phyloP scores from a whole-genome alignment of 2,797 vertebrate genomes.

The Hirundo rustica region DNA sequence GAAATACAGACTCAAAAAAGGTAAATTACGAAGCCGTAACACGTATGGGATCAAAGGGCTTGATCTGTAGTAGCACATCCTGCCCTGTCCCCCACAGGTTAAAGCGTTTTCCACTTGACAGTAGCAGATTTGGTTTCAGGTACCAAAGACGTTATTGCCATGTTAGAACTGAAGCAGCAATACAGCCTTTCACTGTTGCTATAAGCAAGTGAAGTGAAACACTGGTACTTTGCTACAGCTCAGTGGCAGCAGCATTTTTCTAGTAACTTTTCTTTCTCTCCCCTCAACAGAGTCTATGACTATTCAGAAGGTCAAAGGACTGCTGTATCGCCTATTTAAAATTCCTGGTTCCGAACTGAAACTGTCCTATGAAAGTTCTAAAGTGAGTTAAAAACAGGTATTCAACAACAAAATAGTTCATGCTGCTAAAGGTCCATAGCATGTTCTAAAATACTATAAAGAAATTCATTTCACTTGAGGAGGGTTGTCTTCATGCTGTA shows the following conservation, averaged over 20 bases:
- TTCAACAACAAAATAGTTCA: not conserved
- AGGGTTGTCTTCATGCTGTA: not conserved
- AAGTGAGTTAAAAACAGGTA: constrained; percentile 77
- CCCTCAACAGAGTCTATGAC: constrained; percentile 86
- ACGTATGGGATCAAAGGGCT: not conserved
- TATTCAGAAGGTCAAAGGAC: constrained; percentile 90
- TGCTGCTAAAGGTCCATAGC: not conserved
- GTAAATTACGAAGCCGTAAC: not conserved
- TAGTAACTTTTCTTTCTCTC: not conserved
- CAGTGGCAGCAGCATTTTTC: constrained; percentile 13
- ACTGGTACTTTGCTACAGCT: not conserved
- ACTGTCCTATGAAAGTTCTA: constrained; percentile 85
- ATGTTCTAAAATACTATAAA: not conserved
- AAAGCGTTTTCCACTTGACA: not conserved
- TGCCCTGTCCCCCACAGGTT: not conserved
- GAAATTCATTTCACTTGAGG: not conserved
- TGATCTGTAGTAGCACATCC: not conserved
- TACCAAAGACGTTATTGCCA: constrained; percentile 15
- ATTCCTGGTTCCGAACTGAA: constrained; percentile 83
- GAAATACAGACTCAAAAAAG: not conserved
- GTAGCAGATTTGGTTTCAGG: not conserved
- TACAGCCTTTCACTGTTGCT: constrained; percentile 13
- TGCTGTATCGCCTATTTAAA: constrained; percentile 87
- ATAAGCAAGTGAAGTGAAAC: not conserved
- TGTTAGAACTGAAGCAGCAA: constrained; percentile 45